Evolutionary conservation across 53 echinoderm and acorn worm species (phyloP), one percentile per base, ranked within the genome.

Genomic region (Holothuria scabra): DNA sequence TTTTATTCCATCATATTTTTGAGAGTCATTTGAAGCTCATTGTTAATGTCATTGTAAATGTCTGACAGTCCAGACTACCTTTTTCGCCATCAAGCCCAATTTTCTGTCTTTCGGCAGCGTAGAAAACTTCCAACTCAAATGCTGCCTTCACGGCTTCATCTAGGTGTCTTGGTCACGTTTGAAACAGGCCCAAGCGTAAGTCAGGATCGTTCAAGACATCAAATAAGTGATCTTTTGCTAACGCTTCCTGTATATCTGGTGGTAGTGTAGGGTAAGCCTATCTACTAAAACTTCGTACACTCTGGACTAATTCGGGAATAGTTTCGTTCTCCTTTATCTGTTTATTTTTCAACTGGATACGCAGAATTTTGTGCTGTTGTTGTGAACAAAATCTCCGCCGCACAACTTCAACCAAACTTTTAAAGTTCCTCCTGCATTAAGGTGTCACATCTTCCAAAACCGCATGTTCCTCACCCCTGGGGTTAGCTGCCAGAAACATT

Each of bases 141-240:
- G 81, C 85, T 21, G 85, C 85, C 9, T 25, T 49, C 22, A 90
- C 49, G 4, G 86, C 85, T 41, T 81, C 81, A 41, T 85, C 81
- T 18, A 86, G 80, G 21, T 60, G 80, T 18, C 23, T 20, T 0
- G 90, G 81, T 48, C 65, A 25, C 10, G 86, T 67, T n/a, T 81
- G 81, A 24, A 61, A 72, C 1, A 90, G 24, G 21, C 86, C 59
- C 14, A 61, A 44, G n/a, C 85, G 33, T 16, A 85, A 29, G 20
- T 90, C 74, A 18, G 74, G 48, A 29, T 90, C 90, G 3, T 37
- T 31, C 28, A 89, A 8, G 30, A 85, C 85, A 44, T 90, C 90
- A 12, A 85, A 19, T 30, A 90, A 90, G 58, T 85, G 85, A 58
- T 80, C 85, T 32, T 24, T 68, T 2, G 81, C 90, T 60, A 90